These are phyloP conservation scores for Nerophis ophidion DNA, from an alignment of 2,113 vertebrate genomes.

Conservation along the genomic window DNA sequence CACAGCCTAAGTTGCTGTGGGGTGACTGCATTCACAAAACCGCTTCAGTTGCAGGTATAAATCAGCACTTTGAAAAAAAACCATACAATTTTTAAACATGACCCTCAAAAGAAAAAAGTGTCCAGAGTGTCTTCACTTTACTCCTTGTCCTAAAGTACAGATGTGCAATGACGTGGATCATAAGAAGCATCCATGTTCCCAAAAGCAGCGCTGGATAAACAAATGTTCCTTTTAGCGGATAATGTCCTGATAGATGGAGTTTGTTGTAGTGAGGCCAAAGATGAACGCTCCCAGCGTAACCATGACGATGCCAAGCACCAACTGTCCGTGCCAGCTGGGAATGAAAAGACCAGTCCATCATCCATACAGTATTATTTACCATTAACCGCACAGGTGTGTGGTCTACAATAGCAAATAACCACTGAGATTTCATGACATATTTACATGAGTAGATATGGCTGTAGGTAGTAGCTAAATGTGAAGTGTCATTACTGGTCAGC, in stretches of 20 bases:
- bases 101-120: constrained; percentile 17
- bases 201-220: constrained; percentile 20
- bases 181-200: constrained; percentile 14
- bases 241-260: constrained; percentile 64
- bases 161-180: constrained; percentile 13
- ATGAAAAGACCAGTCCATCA: neutral
- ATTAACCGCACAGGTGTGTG: too few species aligned
- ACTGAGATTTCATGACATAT: too few species aligned
- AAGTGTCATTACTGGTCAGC: too few species aligned
- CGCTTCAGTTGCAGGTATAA: constrained; percentile 8
- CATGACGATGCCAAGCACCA: constrained; percentile 69
- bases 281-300: constrained; percentile 66
- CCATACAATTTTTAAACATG: constrained; percentile 30
- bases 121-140: constrained; percentile 9
- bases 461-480: too few species aligned
- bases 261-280: constrained; percentile 70
- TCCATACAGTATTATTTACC: neutral
- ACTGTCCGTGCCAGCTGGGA: constrained; percentile 83
- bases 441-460: too few species aligned
- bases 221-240: constrained; percentile 30
- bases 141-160: constrained; percentile 3
- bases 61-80: constrained; percentile 10
- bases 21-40: constrained; percentile 4
- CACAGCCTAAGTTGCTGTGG: neutral
- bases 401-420: too few species aligned